Percentiles rank a stretch among this genome's conserved stretches.
These are phyloP conservation scores for Zingel zingel DNA, from an alignment of 2,113 vertebrate genomes.

Conservation along the genomic window DNA sequence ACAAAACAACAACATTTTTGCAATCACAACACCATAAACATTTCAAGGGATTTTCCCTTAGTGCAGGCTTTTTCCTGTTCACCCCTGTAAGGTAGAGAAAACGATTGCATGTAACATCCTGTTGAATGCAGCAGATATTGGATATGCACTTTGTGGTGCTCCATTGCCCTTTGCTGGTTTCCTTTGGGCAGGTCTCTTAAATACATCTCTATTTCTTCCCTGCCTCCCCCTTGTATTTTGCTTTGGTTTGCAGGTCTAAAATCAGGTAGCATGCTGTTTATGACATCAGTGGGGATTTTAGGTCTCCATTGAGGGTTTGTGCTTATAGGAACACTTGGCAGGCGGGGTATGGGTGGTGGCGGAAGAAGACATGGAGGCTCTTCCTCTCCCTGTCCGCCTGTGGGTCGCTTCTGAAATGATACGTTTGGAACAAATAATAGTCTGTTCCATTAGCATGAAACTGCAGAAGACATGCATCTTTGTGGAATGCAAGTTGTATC, in stretches of 20 bases:
- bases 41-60: slow-evolving; percentile 76
- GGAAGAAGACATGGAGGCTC: slow-evolving; percentile 59
- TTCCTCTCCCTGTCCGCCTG: slow-evolving; percentile 34
- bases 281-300: slow-evolving; percentile 67
- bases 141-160: slow-evolving; percentile 74
- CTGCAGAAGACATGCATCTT: background rate
- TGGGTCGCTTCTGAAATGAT: slow-evolving; percentile 49
- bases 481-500: slow-evolving; percentile 14
- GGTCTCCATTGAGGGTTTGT: slow-evolving; percentile 62
- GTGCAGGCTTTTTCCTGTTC: slow-evolving; percentile 75
- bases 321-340: slow-evolving; percentile 63
- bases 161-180: slow-evolving; percentile 78
- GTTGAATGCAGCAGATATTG: slow-evolving; percentile 74
- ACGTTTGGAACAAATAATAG: slow-evolving; percentile 13
- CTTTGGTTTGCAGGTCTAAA: slow-evolving; percentile 37
- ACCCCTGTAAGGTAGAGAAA: slow-evolving; percentile 68
- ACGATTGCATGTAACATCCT: slow-evolving; percentile 72
- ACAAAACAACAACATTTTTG: slow-evolving; percentile 15
- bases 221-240: slow-evolving; percentile 22
- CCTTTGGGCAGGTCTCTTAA: slow-evolving; percentile 71
- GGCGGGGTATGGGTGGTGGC: slow-evolving; percentile 45
- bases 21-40: slow-evolving; percentile 56
- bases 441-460: slow-evolving; percentile 27
- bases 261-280: slow-evolving; percentile 56
- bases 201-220: slow-evolving; percentile 26